These are phyloP conservation scores for Parapsyche elsis DNA, from an alignment of 1,140 invertebrate genomes.

Conservation along the genomic window DNA sequence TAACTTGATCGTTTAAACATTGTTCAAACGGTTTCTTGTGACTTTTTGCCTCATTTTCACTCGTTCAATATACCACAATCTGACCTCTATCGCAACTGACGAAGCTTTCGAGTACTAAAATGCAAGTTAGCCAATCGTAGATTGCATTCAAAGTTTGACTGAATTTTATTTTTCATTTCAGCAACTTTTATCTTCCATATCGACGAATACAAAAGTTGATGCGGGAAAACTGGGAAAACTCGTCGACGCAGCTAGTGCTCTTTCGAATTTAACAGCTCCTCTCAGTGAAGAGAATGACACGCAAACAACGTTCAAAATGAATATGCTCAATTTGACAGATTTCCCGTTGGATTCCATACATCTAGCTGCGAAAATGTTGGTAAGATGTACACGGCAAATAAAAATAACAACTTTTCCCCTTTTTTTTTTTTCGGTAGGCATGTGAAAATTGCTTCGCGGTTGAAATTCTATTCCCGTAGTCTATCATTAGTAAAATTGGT, in stretches of 20 bases:
- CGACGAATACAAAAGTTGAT: conserved; percentile 68
- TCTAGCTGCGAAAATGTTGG: conserved; percentile 78
- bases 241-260: conserved; percentile 78
- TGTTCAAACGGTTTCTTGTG: no score
- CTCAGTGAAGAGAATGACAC: conserved; percentile 60
- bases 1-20: no score
- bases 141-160: no score
- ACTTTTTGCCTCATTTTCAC: no score
- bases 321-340: conserved; percentile 81
- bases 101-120: no score
- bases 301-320: conserved; percentile 75
- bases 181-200: conserved; percentile 71
- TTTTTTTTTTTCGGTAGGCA: conserved; percentile 35
- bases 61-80: no score
- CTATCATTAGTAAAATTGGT: conserved; percentile 1
- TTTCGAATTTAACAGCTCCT: conserved; percentile 67
- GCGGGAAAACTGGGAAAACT: conserved; percentile 74
- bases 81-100: no score
- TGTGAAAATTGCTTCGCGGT: background rate
- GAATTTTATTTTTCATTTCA: conserved; percentile 63
- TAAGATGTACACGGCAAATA: conserved; percentile 61
- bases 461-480: background rate
- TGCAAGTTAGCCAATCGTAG: no score
- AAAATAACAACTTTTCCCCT: background rate
- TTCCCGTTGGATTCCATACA: conserved; percentile 90